These are phyloP conservation scores for Orthosia incerta DNA, from an alignment of 2,888 invertebrate genomes.

Conservation along the genomic window DNA sequence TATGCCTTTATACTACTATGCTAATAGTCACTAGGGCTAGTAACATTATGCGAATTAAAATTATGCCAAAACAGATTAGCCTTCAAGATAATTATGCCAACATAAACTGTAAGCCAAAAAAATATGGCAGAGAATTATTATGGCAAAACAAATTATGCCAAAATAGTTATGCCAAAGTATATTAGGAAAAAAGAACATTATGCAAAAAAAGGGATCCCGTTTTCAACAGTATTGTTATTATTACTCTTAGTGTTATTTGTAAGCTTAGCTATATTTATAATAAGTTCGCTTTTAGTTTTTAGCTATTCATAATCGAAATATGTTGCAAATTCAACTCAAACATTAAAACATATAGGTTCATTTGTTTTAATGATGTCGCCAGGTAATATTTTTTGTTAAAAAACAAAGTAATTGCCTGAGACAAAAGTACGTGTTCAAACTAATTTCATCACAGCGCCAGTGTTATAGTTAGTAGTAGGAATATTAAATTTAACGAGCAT, in stretches of 20 bases:
- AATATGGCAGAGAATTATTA: no score
- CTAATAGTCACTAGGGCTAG: no score
- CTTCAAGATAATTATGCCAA: no score
- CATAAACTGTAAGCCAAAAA: no score
- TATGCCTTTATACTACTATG: no score
- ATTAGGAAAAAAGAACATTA: no score
- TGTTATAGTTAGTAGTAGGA: constrained; percentile 1
- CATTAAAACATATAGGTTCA: not conserved
- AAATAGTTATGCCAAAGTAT: no score
- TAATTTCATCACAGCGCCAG: constrained; percentile 17
- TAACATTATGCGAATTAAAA: no score
- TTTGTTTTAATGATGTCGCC: constrained; percentile 6
- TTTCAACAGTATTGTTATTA: not conserved
- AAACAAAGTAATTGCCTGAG: constrained; percentile 14
- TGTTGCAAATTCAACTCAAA: not conserved
- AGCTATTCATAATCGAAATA: not conserved
- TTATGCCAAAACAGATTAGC: no score
- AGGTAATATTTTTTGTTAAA: constrained; percentile 1
- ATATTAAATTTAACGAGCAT: constrained; percentile 22
- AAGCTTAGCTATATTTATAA: not conserved
- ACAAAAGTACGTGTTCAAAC: constrained; percentile 26
- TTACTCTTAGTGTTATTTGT: not conserved
- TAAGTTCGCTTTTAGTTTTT: not conserved
- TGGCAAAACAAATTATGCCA: no score
- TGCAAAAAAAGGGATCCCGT: no score